phyloP scores from a whole-genome alignment of 2,888 invertebrate species.

The Phorcus lineatus region DNA sequence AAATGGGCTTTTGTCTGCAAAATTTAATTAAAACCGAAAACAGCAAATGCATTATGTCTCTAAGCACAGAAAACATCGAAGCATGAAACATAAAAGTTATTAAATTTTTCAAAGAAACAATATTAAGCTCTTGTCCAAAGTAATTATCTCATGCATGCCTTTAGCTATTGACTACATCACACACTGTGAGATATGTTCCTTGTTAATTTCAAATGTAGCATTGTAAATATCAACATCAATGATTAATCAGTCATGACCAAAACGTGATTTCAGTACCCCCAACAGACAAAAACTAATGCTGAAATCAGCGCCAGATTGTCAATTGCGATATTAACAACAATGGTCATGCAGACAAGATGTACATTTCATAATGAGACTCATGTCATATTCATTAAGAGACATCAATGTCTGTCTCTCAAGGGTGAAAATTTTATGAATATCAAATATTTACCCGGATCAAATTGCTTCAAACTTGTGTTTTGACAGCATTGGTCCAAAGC shows the following conservation, averaged over 20 bases:
- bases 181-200: not conserved
- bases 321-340: not conserved
- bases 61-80: too few species aligned
- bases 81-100: too few species aligned
- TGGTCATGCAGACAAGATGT: not conserved
- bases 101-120: too few species aligned
- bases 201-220: not conserved
- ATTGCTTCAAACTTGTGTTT: too few species aligned
- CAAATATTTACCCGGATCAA: too few species aligned
- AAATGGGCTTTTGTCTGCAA: too few species aligned
- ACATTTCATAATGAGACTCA: not conserved
- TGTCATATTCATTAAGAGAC: not conserved
- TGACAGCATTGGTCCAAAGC: too few species aligned
- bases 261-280: not conserved
- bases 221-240: not conserved
- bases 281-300: not conserved
- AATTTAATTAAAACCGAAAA: too few species aligned
- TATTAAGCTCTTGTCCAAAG: too few species aligned
- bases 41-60: too few species aligned
- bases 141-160: too few species aligned
- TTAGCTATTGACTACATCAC: not conserved
- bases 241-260: not conserved
- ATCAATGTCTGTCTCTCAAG: not conserved
- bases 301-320: constrained; percentile 1
- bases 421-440: not conserved